Conservation (phyloP, 2,888 invertebrate genomes). For the Creontiades dilutus region DNA sequence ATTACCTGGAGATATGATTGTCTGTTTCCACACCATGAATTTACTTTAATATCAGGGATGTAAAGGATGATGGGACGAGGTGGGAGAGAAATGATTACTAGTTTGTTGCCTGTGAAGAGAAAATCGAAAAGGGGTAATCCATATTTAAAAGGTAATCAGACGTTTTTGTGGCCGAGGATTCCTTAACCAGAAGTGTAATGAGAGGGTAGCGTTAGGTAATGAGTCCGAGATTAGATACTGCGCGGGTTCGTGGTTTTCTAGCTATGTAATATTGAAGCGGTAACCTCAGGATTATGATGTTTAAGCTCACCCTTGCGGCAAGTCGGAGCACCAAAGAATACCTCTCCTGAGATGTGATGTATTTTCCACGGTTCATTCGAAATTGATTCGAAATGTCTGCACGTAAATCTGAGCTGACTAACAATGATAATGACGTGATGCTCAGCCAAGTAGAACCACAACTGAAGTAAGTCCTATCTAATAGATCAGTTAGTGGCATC, state of each 20-base stretch:
- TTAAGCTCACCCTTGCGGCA: slow-evolving; percentile 50
- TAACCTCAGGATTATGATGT: slow-evolving; percentile 53
- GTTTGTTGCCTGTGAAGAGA: slow-evolving; percentile 30
- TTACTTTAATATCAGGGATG: slow-evolving; percentile 36
- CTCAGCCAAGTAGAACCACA: too few relatives aligned
- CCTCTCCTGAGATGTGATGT: not conserved
- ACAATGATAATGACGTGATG: not conserved
- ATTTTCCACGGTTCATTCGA: slow-evolving; percentile 40
- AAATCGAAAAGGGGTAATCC: slow-evolving; percentile 54
- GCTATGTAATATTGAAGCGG: slow-evolving; percentile 62
- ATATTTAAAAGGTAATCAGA: slow-evolving; percentile 61
- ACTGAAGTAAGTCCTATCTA: too few relatives aligned
- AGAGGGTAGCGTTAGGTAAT: slow-evolving; percentile 45
- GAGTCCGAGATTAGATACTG: slow-evolving; percentile 51
- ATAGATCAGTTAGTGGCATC: too few relatives aligned
- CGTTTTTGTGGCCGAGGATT: slow-evolving; percentile 60
- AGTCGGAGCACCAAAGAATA: not conserved
- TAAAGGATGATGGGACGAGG: not conserved
- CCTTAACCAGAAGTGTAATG: slow-evolving; percentile 54
- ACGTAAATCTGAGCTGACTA: not conserved
- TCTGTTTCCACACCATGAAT: slow-evolving; percentile 13
- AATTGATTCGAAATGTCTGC: slow-evolving; percentile 37
- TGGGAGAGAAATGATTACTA: slow-evolving; percentile 38
- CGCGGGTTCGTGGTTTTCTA: slow-evolving; percentile 42
- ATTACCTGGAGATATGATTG: slow-evolving; percentile 26